phyloP scores from a whole-genome alignment of 2,113 vertebrate genomes.

The Alosa alosa region DNA sequence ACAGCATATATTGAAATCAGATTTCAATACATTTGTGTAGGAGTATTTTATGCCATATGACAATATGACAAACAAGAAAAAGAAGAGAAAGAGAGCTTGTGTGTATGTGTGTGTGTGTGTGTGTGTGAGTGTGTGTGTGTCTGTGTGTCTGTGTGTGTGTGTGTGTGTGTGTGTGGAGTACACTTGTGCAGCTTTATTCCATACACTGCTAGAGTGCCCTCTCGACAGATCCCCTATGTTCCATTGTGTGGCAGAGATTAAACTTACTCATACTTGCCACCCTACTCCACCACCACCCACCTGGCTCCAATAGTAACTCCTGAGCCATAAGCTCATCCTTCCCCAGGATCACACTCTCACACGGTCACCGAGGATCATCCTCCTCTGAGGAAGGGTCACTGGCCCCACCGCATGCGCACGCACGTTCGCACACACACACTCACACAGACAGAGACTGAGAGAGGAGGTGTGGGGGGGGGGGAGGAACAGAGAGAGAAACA shows the following conservation, averaged over 20 bases:
- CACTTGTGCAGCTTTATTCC: background rate
- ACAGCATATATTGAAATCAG: background rate
- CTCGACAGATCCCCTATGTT: background rate
- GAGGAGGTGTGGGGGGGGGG: background rate
- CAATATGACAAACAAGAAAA: background rate
- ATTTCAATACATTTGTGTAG: background rate
- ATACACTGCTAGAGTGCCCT: background rate
- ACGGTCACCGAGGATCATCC: constrained; percentile 61
- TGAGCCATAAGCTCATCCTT: constrained; percentile 59
- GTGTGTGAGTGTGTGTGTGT: background rate
- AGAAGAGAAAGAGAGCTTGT: background rate
- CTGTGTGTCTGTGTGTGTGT: background rate
- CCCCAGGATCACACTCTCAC: constrained; percentile 51
- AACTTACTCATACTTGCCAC: constrained; percentile 10
- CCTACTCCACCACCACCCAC: background rate
- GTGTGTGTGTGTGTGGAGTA: background rate
- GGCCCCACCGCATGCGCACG: constrained; percentile 25
- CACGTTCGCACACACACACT: background rate
- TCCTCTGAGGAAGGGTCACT: constrained; percentile 63
- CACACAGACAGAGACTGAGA: background rate
- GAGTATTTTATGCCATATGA: background rate
- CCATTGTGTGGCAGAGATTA: constrained; percentile 14
- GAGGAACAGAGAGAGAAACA: background rate
- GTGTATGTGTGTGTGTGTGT: background rate
- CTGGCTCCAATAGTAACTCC: constrained; percentile 59